A percentile compares a stretch with the other conserved stretches of the same genome.
phyloP scores from a whole-genome alignment of 2,888 invertebrate species.

The Melanophora roralis region DNA sequence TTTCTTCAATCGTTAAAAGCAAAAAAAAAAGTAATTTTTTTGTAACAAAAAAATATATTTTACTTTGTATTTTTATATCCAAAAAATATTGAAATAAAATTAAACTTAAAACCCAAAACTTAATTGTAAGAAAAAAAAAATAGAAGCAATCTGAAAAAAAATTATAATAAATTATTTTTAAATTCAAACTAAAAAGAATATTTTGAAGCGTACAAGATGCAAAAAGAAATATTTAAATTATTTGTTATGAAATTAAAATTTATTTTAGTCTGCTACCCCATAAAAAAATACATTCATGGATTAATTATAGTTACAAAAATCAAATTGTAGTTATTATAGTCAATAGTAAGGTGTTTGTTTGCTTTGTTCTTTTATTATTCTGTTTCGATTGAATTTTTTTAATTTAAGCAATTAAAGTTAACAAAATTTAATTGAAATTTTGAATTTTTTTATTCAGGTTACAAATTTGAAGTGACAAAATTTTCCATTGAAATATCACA shows the following conservation, averaged over 20 bases:
- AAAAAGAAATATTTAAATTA: constrained; percentile 39
- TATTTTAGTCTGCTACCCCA: constrained; percentile 78
- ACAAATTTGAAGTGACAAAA: no score
- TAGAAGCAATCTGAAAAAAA: constrained; percentile 49
- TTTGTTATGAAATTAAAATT: constrained; percentile 1
- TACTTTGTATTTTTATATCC: constrained; percentile 59
- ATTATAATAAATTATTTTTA: constrained; percentile 17
- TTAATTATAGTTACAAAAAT: constrained; percentile 55
- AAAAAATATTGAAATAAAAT: constrained; percentile 25
- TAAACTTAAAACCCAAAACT: neutral
- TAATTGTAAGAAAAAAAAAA: constrained; percentile 43
- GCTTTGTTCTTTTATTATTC: constrained; percentile 9
- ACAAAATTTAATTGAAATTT: no score
- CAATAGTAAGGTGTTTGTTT: constrained; percentile 20
- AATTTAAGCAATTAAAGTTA: no score
- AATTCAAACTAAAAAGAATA: constrained; percentile 38
- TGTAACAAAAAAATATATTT: no score
- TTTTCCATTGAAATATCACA: no score
- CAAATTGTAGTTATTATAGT: neutral
- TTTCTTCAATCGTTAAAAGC: no score
- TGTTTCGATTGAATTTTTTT: no score
- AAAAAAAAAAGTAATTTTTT: no score
- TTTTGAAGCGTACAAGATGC: constrained; percentile 59
- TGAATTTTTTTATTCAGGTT: no score
- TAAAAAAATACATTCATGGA: constrained; percentile 62